Conservation (phyloP, 2,113 vertebrate genomes). For the Aptenodytes forsteri region DNA sequence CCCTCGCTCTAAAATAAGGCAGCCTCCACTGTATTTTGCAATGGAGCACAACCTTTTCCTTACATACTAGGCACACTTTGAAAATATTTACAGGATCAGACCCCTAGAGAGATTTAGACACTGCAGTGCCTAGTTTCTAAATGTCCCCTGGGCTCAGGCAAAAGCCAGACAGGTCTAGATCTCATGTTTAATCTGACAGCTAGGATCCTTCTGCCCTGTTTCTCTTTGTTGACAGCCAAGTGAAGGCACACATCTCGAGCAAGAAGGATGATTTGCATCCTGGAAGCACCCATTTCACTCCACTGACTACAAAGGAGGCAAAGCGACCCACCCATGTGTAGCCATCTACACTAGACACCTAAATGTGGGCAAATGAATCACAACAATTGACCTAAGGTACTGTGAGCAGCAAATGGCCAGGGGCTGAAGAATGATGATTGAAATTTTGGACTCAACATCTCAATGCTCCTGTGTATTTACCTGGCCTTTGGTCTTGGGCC, state of each 20-base stretch:
- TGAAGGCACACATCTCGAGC: background rate
- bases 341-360: background rate
- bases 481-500: background rate
- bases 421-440: background rate
- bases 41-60: background rate
- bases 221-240: background rate
- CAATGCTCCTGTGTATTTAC: background rate
- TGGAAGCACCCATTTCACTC: background rate
- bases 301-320: background rate
- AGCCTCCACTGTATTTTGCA: background rate
- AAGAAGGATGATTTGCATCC: background rate
- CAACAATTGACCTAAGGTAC: background rate
- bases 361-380: background rate
- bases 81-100: background rate
- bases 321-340: background rate
- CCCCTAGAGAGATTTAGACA: background rate
- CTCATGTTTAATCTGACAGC: background rate
- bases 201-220: background rate
- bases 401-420: background rate
- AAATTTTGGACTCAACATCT: background rate
- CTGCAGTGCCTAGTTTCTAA: background rate
- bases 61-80: background rate
- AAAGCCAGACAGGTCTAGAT: background rate
- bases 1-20: background rate
- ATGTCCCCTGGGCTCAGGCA: background rate